Evolutionary conservation across 64 coral and sea anemone species (phyloP), one percentile per base, ranked within the genome.

Genomic region (Trachythela sp.): DNA sequence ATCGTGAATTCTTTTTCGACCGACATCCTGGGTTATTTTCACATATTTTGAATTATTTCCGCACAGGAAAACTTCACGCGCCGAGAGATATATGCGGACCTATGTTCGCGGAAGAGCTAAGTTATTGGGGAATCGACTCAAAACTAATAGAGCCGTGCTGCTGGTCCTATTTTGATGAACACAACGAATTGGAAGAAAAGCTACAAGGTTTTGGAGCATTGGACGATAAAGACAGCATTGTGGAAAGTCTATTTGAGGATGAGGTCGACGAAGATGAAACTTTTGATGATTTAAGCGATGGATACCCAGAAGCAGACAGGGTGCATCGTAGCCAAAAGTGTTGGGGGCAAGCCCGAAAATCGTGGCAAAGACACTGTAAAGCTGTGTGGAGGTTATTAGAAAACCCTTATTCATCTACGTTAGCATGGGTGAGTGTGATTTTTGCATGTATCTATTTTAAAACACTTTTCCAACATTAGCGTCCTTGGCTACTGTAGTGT

Each of bases 71-170:
- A 80, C 75, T 80, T 80, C 75, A 80, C 30, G 75, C 75, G 0
- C 75, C 75, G 2, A 80, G 75, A 29, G 75, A 80, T 80, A 80
- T 80, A 37, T 80, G 75, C 37, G 75, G 75, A 15, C 75, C 75
- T 8, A 80, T 80, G 75, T 80, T 80, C 20, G 75, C 75, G 13
- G 75, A 80, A 37, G 75, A 80, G 38, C 75, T 80, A 9, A 80
- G 75, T 36, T 80, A 34, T 29, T 80, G 75, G 75, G 75, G 75
- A 30, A 80, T 80, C 33, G 38, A 80, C 34, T 30, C 75, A 6
- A 80, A 80, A 36, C 37, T 80, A 3, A 80, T 80, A 35, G 75
- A 80, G 38, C 75, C 75, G 0, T 80, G 75, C 20, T 80, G 75
- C 20, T 80, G 75, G 75, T 80, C 75, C 30, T 80, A 80, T 38